Base-by-base conservation (phyloP, 2,888 invertebrate genomes). In the Neelides folsomi region DNA sequence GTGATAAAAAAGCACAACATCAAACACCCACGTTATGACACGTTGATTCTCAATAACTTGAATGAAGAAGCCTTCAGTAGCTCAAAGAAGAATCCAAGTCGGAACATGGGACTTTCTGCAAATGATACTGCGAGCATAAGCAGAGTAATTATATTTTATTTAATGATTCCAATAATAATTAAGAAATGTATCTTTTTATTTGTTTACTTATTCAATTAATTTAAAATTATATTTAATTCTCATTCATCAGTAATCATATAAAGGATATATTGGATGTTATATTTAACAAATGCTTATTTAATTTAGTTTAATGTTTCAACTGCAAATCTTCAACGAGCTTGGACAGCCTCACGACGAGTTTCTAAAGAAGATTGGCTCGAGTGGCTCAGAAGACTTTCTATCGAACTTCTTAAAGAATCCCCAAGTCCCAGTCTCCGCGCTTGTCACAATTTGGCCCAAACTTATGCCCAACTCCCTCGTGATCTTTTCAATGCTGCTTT, bases 331-430 rank as follows among this genome's bases (percentile, higher is more conserved):
- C 87, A 90, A 68, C 78, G 85, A 64, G 87, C 89, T 0, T 90
- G 93, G 87, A 85, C 86, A n/a, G 87, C 89, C 1, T 85, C 85
- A 27, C 78, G 90, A 49, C 77, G 92, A 55, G 92, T 94, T 0
- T 93, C 93, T 1, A 93, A 93, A 70, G 97, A 98, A 66, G 98
- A 98, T 71, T 98, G 98, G 98, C 76, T 94, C 44, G 95, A 97
- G 70, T 98, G 97, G 98, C 72, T 97, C 47, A 77, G 89, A 41
- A 78, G 90, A 41, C 76, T 98, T 53, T 90, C 92, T 55, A 87
- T 93, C 58, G 94, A 93, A 48, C 75, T 98, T 34, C 76, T 98
- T 8, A 92, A 93, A 62, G 92, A 94, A 68, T 94, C 94, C 0
- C 92, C 94, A 2, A 93, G 93, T 35, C 92, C 94, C 6, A 93